Evolutionary conservation across 2,113 vertebrate species (phyloP), one percentile per base, ranked within the genome.

Genomic region (Osmerus mordax): DNA sequence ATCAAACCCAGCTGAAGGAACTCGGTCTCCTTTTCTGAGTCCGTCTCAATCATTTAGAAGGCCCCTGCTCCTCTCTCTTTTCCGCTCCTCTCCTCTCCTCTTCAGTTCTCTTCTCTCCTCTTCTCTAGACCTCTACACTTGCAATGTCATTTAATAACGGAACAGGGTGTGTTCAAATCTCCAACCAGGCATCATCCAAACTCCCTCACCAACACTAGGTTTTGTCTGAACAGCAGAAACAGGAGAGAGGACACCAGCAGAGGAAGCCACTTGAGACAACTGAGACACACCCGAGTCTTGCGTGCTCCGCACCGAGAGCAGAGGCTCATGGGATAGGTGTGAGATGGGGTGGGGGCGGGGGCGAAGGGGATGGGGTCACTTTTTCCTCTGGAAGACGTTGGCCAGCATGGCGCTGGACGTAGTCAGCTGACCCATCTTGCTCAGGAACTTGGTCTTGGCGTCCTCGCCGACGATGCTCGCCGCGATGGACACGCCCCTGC

Each of bases 301-400:
- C 9, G 15, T 36, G 29, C 25, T 16, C 16, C 15, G 28, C 15
- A n/a, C 28, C 62, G 14, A 36, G 8, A 41, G 23, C 14, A 28
- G 62, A 64, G 62, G 62, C 62, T 64, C 14, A 64, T 64, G 29
- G 62, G 62, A 64, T 36, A 64, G 8, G 62, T 12, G 41, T 47
- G 41, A 47, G 41, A 47, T 11, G 41, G 41, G 41, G 41, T 5
- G 3, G 55, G 55, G 55, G n/a, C 1, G 55, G 55, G 62, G 28
- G 15, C 29, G 15, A 5, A 16, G 13, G 3, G 60, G 12, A 3
- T 32, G 4, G 2, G 55, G 72, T 89, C 79, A 86, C 84, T 99
- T 99, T 92, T 99, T 99, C 70, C 98, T 94, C 93, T 99, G 98
- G 91, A 99, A 99, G 87, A 99, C 98, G 1, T 98, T 99, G 70